Evolutionary conservation across 2,797 vertebrate genomes (phyloP).

Genomic region (Micropoecilia bifurca): DNA sequence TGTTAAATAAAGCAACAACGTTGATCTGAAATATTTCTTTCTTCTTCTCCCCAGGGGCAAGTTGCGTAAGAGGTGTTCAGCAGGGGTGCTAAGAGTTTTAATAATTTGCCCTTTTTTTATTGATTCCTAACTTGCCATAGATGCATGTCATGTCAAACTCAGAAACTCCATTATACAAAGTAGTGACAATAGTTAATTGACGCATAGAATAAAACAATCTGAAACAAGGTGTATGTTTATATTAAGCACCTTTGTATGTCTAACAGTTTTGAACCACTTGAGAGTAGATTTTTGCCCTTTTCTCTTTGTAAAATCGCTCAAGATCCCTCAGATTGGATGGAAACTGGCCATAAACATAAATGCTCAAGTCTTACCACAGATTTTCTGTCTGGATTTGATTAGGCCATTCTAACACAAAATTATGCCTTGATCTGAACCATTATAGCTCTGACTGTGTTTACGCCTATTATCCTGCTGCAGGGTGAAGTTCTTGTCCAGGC

Average conservation of each 20-base stretch:
- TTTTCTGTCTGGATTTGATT: neutral
- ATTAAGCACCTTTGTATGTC: neutral
- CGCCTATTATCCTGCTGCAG: neutral
- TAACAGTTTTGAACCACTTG: neutral
- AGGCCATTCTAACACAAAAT: neutral
- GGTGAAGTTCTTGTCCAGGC: neutral
- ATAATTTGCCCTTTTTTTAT: neutral
- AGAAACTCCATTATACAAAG: neutral
- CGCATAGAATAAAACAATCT: neutral
- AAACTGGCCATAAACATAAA: neutral
- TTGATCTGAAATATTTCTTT: neutral
- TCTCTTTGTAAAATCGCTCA: neutral
- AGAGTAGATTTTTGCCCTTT: neutral
- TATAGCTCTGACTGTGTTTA: neutral
- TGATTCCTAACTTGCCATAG: neutral
- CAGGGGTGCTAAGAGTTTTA: neutral
- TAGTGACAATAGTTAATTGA: neutral
- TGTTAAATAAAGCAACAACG: slow-evolving; percentile 30
- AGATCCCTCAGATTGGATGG: neutral
- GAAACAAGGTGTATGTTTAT: neutral
- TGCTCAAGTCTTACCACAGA: neutral
- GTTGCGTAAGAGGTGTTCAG: neutral
- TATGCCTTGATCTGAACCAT: neutral
- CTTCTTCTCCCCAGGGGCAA: neutral
- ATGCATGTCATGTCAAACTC: neutral